A percentile compares a stretch with the other conserved stretches of the same genome.
phyloP scores from a whole-genome alignment of 2,888 invertebrate genomes.

The Cheilosia variabilis region DNA sequence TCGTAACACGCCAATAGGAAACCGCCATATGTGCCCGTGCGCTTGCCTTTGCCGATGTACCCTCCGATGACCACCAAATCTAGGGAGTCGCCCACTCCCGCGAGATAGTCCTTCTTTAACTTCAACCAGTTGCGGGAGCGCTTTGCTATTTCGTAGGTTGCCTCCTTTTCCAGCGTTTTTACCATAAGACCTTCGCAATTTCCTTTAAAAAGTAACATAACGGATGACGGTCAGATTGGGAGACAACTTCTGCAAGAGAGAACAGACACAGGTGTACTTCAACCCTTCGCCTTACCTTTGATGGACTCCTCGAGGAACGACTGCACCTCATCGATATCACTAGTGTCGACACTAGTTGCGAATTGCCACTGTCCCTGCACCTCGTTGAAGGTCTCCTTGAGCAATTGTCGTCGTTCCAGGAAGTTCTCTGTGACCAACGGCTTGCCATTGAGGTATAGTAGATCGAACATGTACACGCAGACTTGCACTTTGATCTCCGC shows the following conservation, averaged over 20 bases:
- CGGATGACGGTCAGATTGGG: not conserved
- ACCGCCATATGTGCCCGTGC: slow-evolving; percentile 97
- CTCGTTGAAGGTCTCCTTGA: slow-evolving; percentile 89
- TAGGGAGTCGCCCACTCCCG: slow-evolving; percentile 97
- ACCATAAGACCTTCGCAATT: slow-evolving; percentile 99
- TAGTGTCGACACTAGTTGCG: slow-evolving; percentile 92
- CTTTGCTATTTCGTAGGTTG: slow-evolving; percentile 98
- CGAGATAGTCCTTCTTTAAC: slow-evolving; percentile 98
- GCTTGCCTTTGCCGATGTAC: slow-evolving; percentile 95
- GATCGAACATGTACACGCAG: slow-evolving; percentile 98
- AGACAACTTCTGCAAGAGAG: too few species aligned
- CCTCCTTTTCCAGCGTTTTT: slow-evolving; percentile 93
- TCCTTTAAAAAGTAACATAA: slow-evolving; percentile 83
- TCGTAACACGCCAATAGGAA: slow-evolving; percentile 98
- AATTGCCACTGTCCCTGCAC: slow-evolving; percentile 93
- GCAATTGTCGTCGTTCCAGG: slow-evolving; percentile 88
- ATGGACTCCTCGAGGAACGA: slow-evolving; percentile 97
- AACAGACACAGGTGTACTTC: too few species aligned
- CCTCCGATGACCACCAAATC: slow-evolving; percentile 98
- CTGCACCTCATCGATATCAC: slow-evolving; percentile 95
- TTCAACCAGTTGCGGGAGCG: slow-evolving; percentile 97
- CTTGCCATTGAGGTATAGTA: slow-evolving; percentile 95
- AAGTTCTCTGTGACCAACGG: slow-evolving; percentile 92
- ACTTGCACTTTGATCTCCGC: slow-evolving; percentile 89
- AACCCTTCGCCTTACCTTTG: slow-evolving; percentile 85